Percentiles rank a stretch among this genome's conserved stretches.
Evolutionary conservation across 2,888 invertebrate genomes (phyloP).

Genomic region (Gymnocheta viridis): DNA sequence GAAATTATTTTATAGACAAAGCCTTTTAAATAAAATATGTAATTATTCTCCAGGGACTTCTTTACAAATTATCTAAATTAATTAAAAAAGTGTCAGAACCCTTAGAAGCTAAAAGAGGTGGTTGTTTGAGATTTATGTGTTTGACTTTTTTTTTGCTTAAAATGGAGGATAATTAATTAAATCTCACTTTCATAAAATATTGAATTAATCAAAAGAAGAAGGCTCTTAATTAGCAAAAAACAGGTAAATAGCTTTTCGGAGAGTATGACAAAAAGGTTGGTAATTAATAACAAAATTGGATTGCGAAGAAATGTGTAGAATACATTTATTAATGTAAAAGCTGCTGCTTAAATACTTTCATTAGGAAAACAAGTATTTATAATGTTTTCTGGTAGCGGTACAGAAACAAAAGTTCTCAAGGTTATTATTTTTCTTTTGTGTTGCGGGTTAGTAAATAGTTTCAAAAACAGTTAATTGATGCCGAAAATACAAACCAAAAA

Average conservation of each 20-base stretch:
- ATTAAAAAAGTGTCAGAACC: slow-evolving; percentile 17
- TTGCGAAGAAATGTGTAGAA: neutral
- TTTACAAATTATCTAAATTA: slow-evolving; percentile 32
- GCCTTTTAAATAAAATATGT: neutral
- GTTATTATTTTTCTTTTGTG: no score
- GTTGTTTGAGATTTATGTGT: no score
- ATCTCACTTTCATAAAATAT: neutral
- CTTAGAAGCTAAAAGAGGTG: neutral
- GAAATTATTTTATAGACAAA: neutral
- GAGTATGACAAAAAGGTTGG: neutral
- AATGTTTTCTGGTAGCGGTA: no score
- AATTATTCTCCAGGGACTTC: slow-evolving; percentile 5
- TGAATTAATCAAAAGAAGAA: neutral
- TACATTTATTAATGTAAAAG: neutral
- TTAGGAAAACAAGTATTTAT: no score
- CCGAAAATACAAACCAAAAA: no score
- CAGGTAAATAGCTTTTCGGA: neutral
- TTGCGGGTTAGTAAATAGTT: no score
- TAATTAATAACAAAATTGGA: neutral
- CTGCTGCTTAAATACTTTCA: no score
- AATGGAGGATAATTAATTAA: neutral
- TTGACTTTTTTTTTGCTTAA: neutral
- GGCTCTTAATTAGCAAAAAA: neutral
- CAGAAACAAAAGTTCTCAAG: no score
- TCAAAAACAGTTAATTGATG: no score